These are phyloP conservation scores for Hydrotaea diabolus DNA, from an alignment of 2,888 invertebrate genomes.

Conservation along the genomic window DNA sequence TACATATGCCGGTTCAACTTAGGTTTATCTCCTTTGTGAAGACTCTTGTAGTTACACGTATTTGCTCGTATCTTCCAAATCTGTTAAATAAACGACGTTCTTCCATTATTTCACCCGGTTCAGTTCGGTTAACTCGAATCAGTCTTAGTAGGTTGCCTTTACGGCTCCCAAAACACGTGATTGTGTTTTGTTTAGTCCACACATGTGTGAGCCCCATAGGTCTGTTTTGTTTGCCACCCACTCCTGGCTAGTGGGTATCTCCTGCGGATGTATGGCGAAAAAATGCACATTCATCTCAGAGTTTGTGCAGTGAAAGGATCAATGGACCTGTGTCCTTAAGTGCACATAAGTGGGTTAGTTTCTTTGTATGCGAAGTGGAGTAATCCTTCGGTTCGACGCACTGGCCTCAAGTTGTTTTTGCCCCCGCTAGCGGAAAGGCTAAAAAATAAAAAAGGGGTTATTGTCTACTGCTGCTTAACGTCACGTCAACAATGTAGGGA, in stretches of 20 bases:
- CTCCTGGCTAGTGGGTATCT: background rate
- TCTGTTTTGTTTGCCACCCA: background rate
- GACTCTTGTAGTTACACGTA: no score
- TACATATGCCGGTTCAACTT: no score
- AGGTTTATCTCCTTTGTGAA: no score
- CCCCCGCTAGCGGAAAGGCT: background rate
- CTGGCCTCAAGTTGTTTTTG: background rate
- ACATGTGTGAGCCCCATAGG: background rate
- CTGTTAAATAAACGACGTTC: no score
- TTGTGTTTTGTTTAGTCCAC: background rate
- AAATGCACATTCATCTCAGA: slow-evolving; percentile 46
- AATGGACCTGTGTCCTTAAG: background rate
- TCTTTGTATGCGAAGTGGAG: background rate
- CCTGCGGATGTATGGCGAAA: slow-evolving; percentile 16
- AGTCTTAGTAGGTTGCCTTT: background rate
- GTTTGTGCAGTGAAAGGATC: slow-evolving; percentile 11
- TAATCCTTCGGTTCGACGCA: background rate
- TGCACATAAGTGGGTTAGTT: slow-evolving; percentile 16
- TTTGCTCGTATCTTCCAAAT: no score
- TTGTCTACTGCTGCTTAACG: background rate
- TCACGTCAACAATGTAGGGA: background rate
- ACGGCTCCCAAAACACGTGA: no score
- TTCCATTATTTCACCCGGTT: background rate
- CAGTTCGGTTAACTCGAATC: background rate
- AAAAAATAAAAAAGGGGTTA: background rate